Conservation (phyloP, 2,888 invertebrate genomes). For the Sisyra terminalis region DNA sequence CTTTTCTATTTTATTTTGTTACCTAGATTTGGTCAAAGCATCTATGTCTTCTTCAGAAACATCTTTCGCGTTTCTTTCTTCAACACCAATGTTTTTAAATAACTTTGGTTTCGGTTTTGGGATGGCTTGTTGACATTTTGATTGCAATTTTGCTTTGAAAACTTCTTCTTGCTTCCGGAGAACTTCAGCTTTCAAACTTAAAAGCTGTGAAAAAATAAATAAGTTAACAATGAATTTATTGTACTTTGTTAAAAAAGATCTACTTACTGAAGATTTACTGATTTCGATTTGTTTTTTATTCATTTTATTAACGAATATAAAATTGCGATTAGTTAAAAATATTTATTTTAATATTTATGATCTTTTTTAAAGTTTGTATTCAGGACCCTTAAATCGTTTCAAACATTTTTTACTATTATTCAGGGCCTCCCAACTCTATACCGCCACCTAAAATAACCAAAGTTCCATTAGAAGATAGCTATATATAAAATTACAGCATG, state of each 20-base stretch:
- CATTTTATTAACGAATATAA: conserved; percentile 1
- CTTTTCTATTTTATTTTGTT: too few species aligned
- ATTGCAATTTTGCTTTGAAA: conserved; percentile 39
- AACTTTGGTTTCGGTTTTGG: conserved; percentile 24
- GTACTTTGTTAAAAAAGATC: conserved; percentile 7
- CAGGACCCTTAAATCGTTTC: too few species aligned
- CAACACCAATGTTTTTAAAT: conserved; percentile 28
- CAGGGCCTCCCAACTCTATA: too few species aligned
- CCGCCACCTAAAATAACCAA: too few species aligned
- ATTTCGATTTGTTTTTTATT: conserved; percentile 19
- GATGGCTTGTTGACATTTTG: conserved; percentile 32
- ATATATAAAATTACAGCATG: too few species aligned
- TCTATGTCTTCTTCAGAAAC: conserved; percentile 22
- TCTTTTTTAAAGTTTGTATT: too few species aligned
- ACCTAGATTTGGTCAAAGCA: conserved; percentile 28
- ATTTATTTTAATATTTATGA: too few species aligned
- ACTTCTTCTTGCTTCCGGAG: conserved; percentile 75
- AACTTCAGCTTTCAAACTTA: conserved; percentile 83
- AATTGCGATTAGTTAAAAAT: too few species aligned
- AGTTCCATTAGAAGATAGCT: too few species aligned
- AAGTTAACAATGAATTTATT: background rate
- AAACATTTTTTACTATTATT: too few species aligned
- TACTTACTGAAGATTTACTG: conserved; percentile 36
- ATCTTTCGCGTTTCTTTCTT: conserved; percentile 23
- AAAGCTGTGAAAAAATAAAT: conserved; percentile 29